Base-by-base conservation (phyloP, 2,797 vertebrate species). In the Crocidura indochinensis region DNA sequence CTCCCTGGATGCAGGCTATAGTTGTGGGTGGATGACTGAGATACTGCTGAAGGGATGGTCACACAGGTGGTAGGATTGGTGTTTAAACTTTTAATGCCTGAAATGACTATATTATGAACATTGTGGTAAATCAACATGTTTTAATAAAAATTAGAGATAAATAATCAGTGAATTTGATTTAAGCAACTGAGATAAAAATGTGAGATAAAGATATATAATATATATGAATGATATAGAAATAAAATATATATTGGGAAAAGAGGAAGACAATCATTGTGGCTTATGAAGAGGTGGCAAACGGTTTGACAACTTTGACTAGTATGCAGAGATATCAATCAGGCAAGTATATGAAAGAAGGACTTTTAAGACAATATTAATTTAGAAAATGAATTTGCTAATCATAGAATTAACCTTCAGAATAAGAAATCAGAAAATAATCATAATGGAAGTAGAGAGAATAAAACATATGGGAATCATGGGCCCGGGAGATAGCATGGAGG, bases 101-200 rank as follows among this genome's bases (percentile, higher is more conserved):
- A 38, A 38, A 38, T 38, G 38, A 38, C 38, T 38, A 5, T 38
- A 38, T 38, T 38, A 38, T 38, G 38, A 38, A 38, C 38, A 38
- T 38, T 38, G 38, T 38, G 38, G 38, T 38, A 38, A 38, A 38
- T 38, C 38, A 38, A 38, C 5, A 5, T 38, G 38, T 38, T 38
- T 38, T 38, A 38, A 38, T 38, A 38, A 38, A 38, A 38, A 38
- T 38, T 38, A 38, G 38, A 38, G 38, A 38, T 38, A 8, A 76
- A 92, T 75, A 2, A 68, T 0, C 11, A 17, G 24, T 46, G 38
- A 68, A 75, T 88, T 88, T 86, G 26, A 24, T 26, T 73, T 92
- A 62, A 88, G 2, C 47, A 80, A 86, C 15, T 19, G 17, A 31
- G 64, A 2, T 8, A 76, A 77, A 51, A 76, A 2, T 72, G 17